phyloP scores from a whole-genome alignment of 2,113 vertebrate genomes.

The Bungarus multicinctus region DNA sequence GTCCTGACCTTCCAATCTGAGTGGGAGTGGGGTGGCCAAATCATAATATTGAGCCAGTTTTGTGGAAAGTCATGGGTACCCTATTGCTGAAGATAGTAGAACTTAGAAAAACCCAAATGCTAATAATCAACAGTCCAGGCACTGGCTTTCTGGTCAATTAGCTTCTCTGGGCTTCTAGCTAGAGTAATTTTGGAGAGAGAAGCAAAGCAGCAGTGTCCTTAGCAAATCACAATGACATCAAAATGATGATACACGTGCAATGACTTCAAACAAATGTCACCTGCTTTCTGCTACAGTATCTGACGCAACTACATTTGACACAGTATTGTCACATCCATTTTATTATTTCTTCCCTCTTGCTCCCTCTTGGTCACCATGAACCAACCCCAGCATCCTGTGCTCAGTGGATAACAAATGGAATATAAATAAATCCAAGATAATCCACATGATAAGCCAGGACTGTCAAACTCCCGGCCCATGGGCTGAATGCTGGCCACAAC shows the following conservation, averaged over 20 bases:
- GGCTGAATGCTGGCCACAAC: too few relatives aligned
- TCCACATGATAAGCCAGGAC: background rate
- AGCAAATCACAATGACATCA: background rate
- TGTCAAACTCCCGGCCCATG: too few relatives aligned
- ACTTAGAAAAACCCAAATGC: background rate
- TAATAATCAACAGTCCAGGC: background rate
- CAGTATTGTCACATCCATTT: background rate
- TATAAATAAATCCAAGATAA: background rate
- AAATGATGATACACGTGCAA: background rate
- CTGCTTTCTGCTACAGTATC: background rate
- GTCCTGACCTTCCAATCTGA: background rate
- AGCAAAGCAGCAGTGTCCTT: background rate
- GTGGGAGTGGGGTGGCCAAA: background rate
- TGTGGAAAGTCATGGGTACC: background rate
- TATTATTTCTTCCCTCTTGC: background rate
- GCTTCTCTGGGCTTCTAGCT: background rate
- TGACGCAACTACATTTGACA: background rate
- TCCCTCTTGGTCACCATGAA: background rate
- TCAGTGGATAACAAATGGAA: background rate
- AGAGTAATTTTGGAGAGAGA: background rate
- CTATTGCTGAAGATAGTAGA: background rate
- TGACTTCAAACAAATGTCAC: background rate
- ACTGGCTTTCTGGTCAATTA: background rate
- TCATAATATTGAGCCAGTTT: background rate
- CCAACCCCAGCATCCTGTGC: background rate